A percentile compares a stretch with the other conserved stretches of the same genome.
Evolutionary conservation across 1,140 invertebrate genomes (phyloP).

Genomic region (Heterodera schachtii): DNA sequence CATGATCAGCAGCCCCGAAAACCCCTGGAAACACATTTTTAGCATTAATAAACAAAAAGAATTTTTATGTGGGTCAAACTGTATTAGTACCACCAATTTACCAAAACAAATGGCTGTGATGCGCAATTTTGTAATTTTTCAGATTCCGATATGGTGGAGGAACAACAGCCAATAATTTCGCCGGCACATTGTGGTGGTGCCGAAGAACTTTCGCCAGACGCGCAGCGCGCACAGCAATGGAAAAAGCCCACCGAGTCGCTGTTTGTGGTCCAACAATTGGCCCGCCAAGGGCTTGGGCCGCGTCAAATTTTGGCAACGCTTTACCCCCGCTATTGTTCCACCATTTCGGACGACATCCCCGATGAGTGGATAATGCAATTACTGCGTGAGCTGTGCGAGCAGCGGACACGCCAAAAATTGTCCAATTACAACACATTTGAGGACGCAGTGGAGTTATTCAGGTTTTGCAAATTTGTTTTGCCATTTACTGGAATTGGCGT

Average conservation of each 20-base stretch:
- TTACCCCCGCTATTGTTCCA: conserved; percentile 18
- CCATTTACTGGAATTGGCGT: too few relatives aligned
- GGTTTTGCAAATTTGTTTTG: too few relatives aligned
- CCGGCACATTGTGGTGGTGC: too few relatives aligned
- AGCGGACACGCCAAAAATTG: conserved; percentile 44
- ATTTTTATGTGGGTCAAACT: too few relatives aligned
- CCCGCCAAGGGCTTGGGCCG: conserved; percentile 30
- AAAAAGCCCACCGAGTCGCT: conserved; percentile 37
- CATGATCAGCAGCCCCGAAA: too few relatives aligned
- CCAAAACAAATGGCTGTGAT: too few relatives aligned
- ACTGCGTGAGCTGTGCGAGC: conserved; percentile 36
- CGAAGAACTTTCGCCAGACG: background rate
- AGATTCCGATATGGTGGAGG: too few relatives aligned
- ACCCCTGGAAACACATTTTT: too few relatives aligned
- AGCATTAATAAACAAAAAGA: too few relatives aligned
- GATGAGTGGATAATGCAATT: conserved; percentile 32
- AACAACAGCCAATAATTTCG: too few relatives aligned
- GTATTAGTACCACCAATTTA: too few relatives aligned
- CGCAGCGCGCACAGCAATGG: conserved; percentile 15
- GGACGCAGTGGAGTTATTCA: conserved; percentile 50
- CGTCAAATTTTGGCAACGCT: conserved; percentile 25
- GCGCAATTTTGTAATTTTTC: too few relatives aligned
- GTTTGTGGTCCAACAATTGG: conserved; percentile 30
- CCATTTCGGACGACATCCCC: conserved; percentile 26
- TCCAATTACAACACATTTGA: conserved; percentile 44